Base-by-base conservation (phyloP, 2,113 vertebrate species). In the Protobothrops flavoviridis region DNA sequence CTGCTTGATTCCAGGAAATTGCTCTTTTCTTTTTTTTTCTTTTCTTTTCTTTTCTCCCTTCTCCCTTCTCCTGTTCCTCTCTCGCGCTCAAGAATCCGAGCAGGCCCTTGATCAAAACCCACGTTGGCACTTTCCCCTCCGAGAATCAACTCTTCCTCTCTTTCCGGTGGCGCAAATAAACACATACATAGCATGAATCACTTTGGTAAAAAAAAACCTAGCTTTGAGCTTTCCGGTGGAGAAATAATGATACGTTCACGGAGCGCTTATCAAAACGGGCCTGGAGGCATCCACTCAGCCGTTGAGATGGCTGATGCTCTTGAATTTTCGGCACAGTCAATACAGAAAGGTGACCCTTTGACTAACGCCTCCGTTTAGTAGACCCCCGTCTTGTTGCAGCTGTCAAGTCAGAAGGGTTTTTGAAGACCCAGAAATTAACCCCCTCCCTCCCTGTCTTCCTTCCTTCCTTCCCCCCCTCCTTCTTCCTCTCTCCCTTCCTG, bases 61-160 rank as follows among this genome's bases (percentile, higher is more conserved):
- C 23, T 9, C 57, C 8, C 57, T 61, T 61, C 24, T 61, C 24
- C 39, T 33, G 7, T 92, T 88, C 26, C 87, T 89, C 52, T 6
- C 57, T 64, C 12, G 52, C 93, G 93, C 95, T 94, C 86, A 59
- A 95, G 91, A 95, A 3, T 33, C 6, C 0, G 81, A 95, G 95
- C 91, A 92, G 95, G 95, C 11, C 87, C 91, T 85, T 92, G 64
- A 91, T 64, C 88, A 81, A 91, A 8, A 90, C 93, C 94, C 93
- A 85, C 93, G 95, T 94, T 92, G 92, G 1, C 94, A 91, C 64
- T 1, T 56, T 87, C 93, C 56, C 86, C 45, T 92, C 23, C 91
- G 91, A 95, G 93, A 91, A 86, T 94, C 95, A 89, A 90, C n/a
- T 90, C 57, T 90, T 94, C 91, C n/a, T 48, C 90, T 61, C 53